phyloP scores from a whole-genome alignment of 2,888 invertebrate species.

The Phaedon cochleariae region DNA sequence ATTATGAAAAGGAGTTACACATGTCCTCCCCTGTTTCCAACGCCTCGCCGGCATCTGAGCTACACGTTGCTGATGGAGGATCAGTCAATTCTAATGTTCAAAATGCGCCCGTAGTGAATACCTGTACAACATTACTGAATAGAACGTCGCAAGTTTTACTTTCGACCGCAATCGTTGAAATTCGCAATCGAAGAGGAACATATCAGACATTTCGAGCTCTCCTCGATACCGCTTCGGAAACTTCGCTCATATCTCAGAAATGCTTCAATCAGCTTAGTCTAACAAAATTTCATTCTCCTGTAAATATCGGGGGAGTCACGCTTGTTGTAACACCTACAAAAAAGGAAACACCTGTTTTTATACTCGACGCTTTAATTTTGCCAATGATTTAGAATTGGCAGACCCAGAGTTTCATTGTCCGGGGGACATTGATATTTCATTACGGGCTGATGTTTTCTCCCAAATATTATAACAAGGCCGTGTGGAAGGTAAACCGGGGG shows the following conservation, averaged over 20 bases:
- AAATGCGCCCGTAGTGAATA: background rate
- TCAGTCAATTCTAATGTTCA: background rate
- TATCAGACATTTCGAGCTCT: background rate
- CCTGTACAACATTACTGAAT: background rate
- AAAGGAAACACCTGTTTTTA: background rate
- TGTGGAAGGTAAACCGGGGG: background rate
- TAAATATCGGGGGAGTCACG: background rate
- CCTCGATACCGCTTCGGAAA: background rate
- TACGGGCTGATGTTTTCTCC: background rate
- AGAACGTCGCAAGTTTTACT: background rate
- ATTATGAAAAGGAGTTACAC: background rate
- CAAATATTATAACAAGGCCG: background rate
- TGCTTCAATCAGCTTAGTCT: background rate
- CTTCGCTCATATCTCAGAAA: background rate
- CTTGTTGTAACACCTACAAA: background rate
- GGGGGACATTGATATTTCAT: background rate
- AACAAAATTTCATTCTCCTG: background rate
- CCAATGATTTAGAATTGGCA: background rate
- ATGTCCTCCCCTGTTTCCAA: background rate
- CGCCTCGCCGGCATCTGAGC: too few species aligned
- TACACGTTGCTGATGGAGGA: background rate
- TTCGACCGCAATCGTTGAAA: background rate
- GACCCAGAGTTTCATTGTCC: background rate
- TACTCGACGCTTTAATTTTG: constrained; percentile 3
- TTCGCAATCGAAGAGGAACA: background rate